Base-by-base conservation (phyloP, 2,797 vertebrate genomes). In the Phylloscopus collybita region DNA sequence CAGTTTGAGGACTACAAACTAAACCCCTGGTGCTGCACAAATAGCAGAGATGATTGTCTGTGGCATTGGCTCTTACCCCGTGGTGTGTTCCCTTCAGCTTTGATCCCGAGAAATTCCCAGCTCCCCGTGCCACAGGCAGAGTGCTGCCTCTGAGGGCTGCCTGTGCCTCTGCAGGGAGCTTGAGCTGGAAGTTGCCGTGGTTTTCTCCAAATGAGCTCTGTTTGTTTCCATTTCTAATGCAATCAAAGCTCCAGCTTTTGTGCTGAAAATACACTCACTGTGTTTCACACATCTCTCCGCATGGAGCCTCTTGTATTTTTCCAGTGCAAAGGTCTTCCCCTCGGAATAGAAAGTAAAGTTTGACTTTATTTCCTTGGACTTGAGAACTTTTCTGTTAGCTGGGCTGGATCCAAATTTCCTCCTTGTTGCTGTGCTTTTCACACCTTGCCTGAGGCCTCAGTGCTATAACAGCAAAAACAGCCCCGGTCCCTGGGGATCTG, bases 51-150 rank as follows among this genome's bases (percentile, higher is more conserved):
- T 10, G 42, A n/a, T 2, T 65, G 3, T 25, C 40, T 27, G 50
- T 36, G 54, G 5, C 16, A 1, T 25, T 36, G 71, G 6, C 17
- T 74, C 32, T 53, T 25, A 0, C 5, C 26, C 40, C 11, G 2
- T 0, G 5, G 26, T 9, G 23, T 1, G 1, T 6, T 45, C 54
- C 19, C 29, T 45, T 5, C 2, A 51, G 26, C 44, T 82, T 16
- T 9, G 2, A 42, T 22, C 23, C 8, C 2, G 2, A 13, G 0
- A 1, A 38, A 5, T 6, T 20, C 65, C 44, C 12, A 57, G 40
- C 21, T 69, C 38, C 44, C n/a, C 2, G 47, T 30, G 66, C 66
- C 32, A 3, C 20, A 2, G 78, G 72, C 25, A 27, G 29, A 1
- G 30, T 2, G 29, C 15, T 25, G 20, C 4, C 57, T 34, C 62